These are phyloP conservation scores for Anas bahamensis DNA, from an alignment of 2,797 vertebrate species.

Conservation along the genomic window DNA sequence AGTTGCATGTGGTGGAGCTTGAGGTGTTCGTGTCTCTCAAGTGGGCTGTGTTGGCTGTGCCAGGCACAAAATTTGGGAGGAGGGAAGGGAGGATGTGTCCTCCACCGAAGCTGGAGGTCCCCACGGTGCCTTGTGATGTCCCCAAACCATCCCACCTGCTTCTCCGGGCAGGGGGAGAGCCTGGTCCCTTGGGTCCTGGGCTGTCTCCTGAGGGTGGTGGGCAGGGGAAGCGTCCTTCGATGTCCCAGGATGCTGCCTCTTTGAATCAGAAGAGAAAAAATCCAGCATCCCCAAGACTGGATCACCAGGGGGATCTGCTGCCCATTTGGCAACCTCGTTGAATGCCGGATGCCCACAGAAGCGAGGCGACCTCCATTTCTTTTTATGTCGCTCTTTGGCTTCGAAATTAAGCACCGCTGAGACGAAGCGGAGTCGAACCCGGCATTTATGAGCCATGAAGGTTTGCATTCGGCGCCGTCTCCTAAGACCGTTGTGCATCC, in stretches of 20 bases:
- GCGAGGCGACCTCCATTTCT: constrained; percentile 2
- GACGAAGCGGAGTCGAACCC: background rate
- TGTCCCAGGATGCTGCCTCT: accelerated
- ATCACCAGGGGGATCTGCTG: background rate
- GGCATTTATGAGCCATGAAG: constrained; percentile 30
- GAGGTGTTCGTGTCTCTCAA: accelerated
- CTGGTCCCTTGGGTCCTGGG: background rate
- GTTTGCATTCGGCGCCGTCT: background rate
- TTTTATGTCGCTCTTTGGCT: constrained; percentile 8
- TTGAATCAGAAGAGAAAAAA: background rate
- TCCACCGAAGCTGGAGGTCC: background rate
- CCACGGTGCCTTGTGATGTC: accelerated
- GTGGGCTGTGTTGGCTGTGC: background rate
- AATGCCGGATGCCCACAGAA: accelerated
- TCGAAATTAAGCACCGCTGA: constrained; percentile 8
- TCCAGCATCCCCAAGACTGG: background rate
- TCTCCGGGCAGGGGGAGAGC: background rate
- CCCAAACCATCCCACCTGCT: background rate
- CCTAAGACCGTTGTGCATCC: background rate
- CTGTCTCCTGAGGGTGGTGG: background rate
- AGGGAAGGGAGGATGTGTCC: background rate
- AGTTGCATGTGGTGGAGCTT: background rate
- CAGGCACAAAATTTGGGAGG: background rate
- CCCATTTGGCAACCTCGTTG: background rate
- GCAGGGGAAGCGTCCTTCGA: background rate